These are phyloP conservation scores for Enteromius mattozi DNA, from an alignment of 2,797 vertebrate species.

Conservation along the genomic window DNA sequence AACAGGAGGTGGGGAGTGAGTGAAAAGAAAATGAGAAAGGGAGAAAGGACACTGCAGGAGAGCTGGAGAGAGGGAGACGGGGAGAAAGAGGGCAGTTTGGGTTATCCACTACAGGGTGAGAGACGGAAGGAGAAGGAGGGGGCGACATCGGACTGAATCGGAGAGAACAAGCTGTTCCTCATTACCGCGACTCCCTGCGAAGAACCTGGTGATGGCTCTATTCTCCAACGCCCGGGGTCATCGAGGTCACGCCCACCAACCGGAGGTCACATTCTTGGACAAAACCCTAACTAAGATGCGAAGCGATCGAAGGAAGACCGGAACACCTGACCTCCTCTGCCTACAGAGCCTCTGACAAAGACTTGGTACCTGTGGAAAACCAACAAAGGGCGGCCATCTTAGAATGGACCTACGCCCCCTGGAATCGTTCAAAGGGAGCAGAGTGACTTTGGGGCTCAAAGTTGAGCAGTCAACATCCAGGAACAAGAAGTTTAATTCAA, in stretches of 20 bases:
- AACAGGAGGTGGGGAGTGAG: constrained; percentile 60
- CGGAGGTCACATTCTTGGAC: constrained; percentile 58
- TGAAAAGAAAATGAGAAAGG: constrained; percentile 66
- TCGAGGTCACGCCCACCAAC: constrained; percentile 45
- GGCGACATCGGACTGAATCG: constrained; percentile 69
- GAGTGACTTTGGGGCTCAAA: constrained; percentile 27
- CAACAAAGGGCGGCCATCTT: constrained; percentile 41
- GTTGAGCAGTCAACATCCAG: constrained; percentile 34
- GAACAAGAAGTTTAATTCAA: constrained; percentile 16
- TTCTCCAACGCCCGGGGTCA: constrained; percentile 62
- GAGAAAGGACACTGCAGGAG: constrained; percentile 62
- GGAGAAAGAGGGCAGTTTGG: constrained; percentile 70
- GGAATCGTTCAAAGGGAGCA: constrained; percentile 22
- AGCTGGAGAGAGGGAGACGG: constrained; percentile 64
- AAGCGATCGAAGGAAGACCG: constrained; percentile 8
- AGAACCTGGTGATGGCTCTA: constrained; percentile 72
- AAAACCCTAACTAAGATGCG: constrained; percentile 35
- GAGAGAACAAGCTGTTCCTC: constrained; percentile 79
- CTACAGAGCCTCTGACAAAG: constrained; percentile 35
- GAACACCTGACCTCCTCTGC: constrained; percentile 41
- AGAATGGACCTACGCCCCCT: constrained; percentile 5
- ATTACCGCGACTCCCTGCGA: constrained; percentile 74
- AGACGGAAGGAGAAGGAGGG: constrained; percentile 26
- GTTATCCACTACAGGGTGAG: constrained; percentile 51
- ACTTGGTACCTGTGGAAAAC: constrained; percentile 25